These are phyloP conservation scores for Trichogramma dendrolimi DNA, from an alignment of 2,888 invertebrate species.

Conservation along the genomic window DNA sequence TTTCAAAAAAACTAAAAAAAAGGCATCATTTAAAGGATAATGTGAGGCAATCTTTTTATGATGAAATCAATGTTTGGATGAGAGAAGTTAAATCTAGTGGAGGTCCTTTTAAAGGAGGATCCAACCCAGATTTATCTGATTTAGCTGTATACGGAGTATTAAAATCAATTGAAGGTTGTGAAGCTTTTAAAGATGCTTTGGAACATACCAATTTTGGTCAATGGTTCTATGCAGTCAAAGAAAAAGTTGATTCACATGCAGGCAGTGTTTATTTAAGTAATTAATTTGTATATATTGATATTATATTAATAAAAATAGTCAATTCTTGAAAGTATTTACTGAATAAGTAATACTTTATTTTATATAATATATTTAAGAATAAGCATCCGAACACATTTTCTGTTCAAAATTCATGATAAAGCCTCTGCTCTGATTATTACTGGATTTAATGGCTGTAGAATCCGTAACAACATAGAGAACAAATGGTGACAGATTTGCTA, in stretches of 20 bases:
- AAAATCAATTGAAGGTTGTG: constrained; percentile 89
- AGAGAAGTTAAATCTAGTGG: constrained; percentile 66
- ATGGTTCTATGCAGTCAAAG: constrained; percentile 77
- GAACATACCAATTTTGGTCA: constrained; percentile 67
- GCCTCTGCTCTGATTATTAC: too few species aligned
- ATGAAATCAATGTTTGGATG: constrained; percentile 80
- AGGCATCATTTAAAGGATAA: constrained; percentile 81
- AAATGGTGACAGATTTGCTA: constrained; percentile 67
- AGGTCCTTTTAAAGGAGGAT: constrained; percentile 79
- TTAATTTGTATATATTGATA: constrained; percentile 21
- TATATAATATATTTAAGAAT: too few species aligned
- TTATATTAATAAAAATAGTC: constrained; percentile 9
- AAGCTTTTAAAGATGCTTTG: constrained; percentile 79
- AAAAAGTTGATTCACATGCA: constrained; percentile 58
- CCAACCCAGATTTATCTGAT: constrained; percentile 85
- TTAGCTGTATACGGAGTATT: constrained; percentile 86
- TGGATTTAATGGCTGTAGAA: constrained; percentile 55
- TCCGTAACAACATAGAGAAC: constrained; percentile 69
- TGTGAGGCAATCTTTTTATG: constrained; percentile 84
- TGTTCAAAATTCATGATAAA: too few species aligned
- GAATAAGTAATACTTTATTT: constrained; percentile 18
- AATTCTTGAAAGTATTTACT: too few species aligned
- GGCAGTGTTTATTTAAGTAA: constrained; percentile 52
- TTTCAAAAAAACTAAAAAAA: constrained; percentile 83
- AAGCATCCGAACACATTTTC: too few species aligned